A percentile compares a stretch with the other conserved stretches of the same genome.
phyloP scores from a whole-genome alignment of 2,797 vertebrate species.

The Simalia tracyae region DNA sequence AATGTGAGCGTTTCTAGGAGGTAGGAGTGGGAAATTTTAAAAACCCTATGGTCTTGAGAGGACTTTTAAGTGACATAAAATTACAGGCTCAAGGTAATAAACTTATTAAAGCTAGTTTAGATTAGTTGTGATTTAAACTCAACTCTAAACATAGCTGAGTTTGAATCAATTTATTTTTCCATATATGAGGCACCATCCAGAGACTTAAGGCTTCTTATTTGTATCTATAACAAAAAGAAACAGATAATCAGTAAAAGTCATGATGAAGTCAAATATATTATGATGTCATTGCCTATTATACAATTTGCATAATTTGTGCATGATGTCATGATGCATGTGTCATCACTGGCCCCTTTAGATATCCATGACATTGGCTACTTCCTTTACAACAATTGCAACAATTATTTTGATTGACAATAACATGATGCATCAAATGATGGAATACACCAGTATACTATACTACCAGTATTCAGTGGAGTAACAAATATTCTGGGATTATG shows the following conservation, averaged over 20 bases:
- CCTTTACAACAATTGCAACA: neutral
- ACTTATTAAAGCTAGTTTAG: neutral
- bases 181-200: neutral
- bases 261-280: too few species aligned
- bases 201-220: neutral
- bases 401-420: neutral
- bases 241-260: too few species aligned
- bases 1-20: too few species aligned
- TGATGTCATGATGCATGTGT: too few species aligned
- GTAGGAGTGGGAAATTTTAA: too few species aligned
- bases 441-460: slow-evolving; percentile 1
- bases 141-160: neutral
- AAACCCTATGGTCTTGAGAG: too few species aligned
- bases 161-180: neutral
- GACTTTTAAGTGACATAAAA: too few species aligned
- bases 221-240: neutral
- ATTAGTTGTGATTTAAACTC: neutral
- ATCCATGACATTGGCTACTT: neutral
- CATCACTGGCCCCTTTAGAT: neutral
- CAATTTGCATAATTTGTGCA: too few species aligned
- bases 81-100: too few species aligned
- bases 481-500: slow-evolving; percentile 33
- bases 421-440: neutral
- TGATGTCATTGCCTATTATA: too few species aligned
- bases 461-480: slow-evolving; percentile 32